Conservation (phyloP, 2,888 invertebrate species). For the Cryptus viduatorius region DNA sequence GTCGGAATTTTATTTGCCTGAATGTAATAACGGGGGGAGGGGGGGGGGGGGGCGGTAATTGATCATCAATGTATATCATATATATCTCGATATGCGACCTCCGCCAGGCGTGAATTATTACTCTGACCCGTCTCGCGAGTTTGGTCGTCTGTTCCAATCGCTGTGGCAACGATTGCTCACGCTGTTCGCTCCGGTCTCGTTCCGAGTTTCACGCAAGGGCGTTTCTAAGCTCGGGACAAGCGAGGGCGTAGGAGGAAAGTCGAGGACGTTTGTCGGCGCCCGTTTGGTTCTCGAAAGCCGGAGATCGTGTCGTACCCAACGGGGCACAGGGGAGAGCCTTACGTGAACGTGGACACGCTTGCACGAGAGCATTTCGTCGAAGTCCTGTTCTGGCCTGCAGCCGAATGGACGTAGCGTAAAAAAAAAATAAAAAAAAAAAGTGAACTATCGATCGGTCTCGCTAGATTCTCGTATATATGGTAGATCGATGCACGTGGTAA, state of each 20-base stretch:
- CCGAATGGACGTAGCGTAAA: slow-evolving; percentile 18
- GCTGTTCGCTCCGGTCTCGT: slow-evolving; percentile 5
- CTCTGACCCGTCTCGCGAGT: background rate
- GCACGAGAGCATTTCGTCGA: slow-evolving; percentile 53
- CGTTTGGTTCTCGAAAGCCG: slow-evolving; percentile 55
- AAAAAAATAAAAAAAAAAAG: slow-evolving; percentile 33
- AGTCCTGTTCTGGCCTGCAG: slow-evolving; percentile 42
- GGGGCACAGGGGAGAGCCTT: background rate
- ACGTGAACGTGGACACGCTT: slow-evolving; percentile 54
- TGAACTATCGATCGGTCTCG: slow-evolving; percentile 12
- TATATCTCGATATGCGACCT: background rate
- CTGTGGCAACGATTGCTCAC: slow-evolving; percentile 35
- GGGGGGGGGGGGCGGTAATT: too few species aligned
- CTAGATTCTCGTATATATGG: slow-evolving; percentile 29
- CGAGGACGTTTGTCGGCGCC: slow-evolving; percentile 65
- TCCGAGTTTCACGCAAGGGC: slow-evolving; percentile 60
- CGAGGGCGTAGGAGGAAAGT: slow-evolving; percentile 66
- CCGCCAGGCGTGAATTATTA: background rate
- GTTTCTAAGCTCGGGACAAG: slow-evolving; percentile 52
- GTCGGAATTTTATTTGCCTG: background rate
- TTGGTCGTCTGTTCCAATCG: slow-evolving; percentile 33
- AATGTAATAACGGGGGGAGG: background rate
- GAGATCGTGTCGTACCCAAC: slow-evolving; percentile 38
- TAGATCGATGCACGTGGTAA: slow-evolving; percentile 39
- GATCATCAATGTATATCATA: background rate